phyloP scores from a whole-genome alignment of 64 coral and sea anemone species.

The Stylophora pistillata region DNA sequence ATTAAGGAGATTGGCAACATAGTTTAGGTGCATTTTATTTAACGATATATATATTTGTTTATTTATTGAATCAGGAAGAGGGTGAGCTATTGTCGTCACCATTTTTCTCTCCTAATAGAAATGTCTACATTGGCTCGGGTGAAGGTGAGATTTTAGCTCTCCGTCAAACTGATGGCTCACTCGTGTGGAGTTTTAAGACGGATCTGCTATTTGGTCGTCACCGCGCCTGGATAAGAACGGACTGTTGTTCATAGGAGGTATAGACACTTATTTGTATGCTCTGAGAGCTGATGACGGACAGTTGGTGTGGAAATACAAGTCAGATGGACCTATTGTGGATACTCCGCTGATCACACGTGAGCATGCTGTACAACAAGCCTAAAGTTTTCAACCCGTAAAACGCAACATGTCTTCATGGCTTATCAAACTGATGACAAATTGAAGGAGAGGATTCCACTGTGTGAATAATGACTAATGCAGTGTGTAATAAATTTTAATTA shows the following conservation, averaged over 20 bases:
- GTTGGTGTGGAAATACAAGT: constrained; percentile 89
- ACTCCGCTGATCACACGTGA: constrained; percentile 74
- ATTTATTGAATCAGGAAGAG: constrained; percentile 36
- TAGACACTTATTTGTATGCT: constrained; percentile 81
- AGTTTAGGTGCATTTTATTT: neutral
- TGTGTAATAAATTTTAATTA: no score
- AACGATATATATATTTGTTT: neutral
- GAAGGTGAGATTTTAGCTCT: constrained; percentile 79
- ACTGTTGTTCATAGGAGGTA: constrained; percentile 63
- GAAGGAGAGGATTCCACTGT: no score
- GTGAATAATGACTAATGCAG: no score
- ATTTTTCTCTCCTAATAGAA: constrained; percentile 63
- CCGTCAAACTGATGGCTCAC: constrained; percentile 63
- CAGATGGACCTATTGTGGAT: constrained; percentile 84
- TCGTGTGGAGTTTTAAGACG: constrained; percentile 83
- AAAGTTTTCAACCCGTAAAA: neutral
- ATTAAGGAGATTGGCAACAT: no score
- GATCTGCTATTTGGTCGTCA: constrained; percentile 58
- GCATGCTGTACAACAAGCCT: constrained; percentile 48
- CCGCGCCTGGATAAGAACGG: constrained; percentile 53
- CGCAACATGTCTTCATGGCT: no score
- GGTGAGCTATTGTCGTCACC: constrained; percentile 85
- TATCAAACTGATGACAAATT: no score
- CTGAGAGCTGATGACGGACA: constrained; percentile 60
- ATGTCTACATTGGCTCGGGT: constrained; percentile 86